Conservation (phyloP, 2,113 vertebrate genomes). For the Todiramphus chloris region DNA sequence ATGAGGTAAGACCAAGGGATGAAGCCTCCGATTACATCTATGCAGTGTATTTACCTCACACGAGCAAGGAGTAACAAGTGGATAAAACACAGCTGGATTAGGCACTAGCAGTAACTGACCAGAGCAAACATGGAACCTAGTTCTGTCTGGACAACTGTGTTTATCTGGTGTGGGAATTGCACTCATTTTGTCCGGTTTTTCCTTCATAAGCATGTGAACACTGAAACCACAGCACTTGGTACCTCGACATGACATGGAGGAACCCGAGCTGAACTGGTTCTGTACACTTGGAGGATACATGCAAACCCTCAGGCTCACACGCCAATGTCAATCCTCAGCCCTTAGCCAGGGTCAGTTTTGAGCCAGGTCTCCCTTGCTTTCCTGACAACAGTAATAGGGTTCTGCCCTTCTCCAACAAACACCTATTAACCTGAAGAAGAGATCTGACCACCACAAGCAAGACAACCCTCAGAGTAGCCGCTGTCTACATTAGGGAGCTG, state of each 20-base stretch:
- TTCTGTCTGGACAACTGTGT: neutral
- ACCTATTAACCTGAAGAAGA: fast-evolving
- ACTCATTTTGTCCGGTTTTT: neutral
- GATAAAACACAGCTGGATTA: neutral
- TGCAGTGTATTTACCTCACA: neutral
- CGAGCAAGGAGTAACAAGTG: neutral
- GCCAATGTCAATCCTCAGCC: neutral
- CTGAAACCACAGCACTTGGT: neutral
- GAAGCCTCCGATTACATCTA: neutral
- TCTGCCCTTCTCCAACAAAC: neutral
- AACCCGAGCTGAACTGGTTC: neutral
- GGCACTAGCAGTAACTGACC: neutral
- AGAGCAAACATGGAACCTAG: neutral
- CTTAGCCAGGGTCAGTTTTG: no score
- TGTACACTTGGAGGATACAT: neutral
- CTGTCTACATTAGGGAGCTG: neutral
- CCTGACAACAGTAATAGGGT: fast-evolving
- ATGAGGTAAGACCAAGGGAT: neutral
- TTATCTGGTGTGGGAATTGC: neutral
- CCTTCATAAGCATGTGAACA: fast-evolving
- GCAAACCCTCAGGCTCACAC: neutral
- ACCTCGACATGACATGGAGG: fast-evolving
- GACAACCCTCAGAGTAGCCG: neutral
- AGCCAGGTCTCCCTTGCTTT: neutral
- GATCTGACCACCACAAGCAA: neutral